phyloP scores from a whole-genome alignment of 2,797 vertebrate species.

The Erethizon dorsatum region DNA sequence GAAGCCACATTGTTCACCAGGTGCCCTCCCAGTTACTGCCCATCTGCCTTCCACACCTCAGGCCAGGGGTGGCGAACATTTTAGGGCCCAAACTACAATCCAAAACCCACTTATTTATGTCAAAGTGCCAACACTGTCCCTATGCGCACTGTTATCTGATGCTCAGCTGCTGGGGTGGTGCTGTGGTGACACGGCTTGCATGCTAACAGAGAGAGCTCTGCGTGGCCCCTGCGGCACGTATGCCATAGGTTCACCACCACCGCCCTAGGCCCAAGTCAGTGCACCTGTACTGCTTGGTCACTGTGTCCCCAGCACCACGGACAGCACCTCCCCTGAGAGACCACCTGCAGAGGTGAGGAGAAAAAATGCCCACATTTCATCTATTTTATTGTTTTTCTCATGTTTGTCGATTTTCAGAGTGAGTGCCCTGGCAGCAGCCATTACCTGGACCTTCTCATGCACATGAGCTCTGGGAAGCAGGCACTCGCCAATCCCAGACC shows the following conservation, averaged over 20 bases:
- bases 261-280: background rate
- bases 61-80: no score
- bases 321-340: background rate
- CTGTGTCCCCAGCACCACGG: background rate
- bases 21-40: background rate
- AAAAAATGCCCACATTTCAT: no score
- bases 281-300: background rate
- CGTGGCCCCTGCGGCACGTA: no score
- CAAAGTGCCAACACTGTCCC: background rate
- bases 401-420: background rate
- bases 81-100: no score
- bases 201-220: background rate
- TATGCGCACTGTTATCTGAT: no score
- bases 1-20: background rate
- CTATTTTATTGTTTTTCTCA: background rate
- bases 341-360: background rate
- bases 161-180: no score
- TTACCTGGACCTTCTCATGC: background rate
- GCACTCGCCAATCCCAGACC: no score
- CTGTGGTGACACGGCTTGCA: background rate
- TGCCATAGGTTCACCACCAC: no score
- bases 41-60: background rate
- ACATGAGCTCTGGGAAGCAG: background rate
- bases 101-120: background rate
- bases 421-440: no score